Evolutionary conservation across 1,140 invertebrate genomes (phyloP).

Genomic region (Zeugodacus cucurbitae): DNA sequence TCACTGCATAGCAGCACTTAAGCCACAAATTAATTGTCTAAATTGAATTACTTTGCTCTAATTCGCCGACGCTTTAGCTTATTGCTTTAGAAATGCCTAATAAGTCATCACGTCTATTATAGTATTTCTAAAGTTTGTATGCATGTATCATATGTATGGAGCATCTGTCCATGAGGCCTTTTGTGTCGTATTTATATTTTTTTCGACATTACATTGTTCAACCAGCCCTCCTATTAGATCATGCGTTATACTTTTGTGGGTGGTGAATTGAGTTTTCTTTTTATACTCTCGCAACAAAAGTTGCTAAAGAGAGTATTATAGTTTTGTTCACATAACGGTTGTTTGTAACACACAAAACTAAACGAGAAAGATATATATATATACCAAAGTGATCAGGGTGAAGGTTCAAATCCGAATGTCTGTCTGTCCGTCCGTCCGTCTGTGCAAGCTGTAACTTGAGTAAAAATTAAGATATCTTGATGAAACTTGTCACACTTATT

Average conservation of each 20-base stretch:
- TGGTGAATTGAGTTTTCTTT: background rate
- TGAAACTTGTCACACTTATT: too few relatives aligned
- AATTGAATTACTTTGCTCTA: slow-evolving; percentile 31
- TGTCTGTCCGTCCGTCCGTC: too few relatives aligned
- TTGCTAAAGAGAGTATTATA: too few relatives aligned
- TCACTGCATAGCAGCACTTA: background rate
- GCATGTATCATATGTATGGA: background rate
- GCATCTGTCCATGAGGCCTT: background rate
- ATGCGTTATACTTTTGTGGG: background rate
- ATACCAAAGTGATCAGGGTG: too few relatives aligned
- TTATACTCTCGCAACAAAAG: too few relatives aligned
- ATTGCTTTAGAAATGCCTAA: background rate
- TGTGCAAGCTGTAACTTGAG: too few relatives aligned
- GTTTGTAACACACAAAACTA: too few relatives aligned
- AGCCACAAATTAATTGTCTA: background rate
- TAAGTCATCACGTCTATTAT: background rate
- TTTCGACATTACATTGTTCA: background rate
- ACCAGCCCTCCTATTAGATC: background rate
- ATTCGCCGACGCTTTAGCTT: background rate
- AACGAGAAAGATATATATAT: too few relatives aligned
- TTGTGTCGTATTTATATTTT: background rate
- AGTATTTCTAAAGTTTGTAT: background rate
- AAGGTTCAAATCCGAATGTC: too few relatives aligned
- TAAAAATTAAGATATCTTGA: too few relatives aligned
- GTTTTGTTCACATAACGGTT: too few relatives aligned